Evolutionary conservation across 2,888 invertebrate genomes (phyloP), one percentile per base, ranked within the genome.

Genomic region (Cataglyphis altisquamis): DNA sequence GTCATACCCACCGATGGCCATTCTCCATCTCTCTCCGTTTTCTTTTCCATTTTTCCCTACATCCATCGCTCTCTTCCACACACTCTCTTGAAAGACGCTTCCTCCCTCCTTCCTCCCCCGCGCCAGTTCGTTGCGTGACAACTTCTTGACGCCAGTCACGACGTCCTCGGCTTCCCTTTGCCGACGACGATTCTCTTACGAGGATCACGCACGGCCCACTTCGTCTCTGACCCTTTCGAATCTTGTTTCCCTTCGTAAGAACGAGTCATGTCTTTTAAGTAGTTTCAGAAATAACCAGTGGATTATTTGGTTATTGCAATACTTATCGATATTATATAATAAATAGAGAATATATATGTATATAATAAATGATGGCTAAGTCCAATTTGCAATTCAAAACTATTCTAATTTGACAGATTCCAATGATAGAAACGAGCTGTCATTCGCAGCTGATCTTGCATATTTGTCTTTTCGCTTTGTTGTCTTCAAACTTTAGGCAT

Each of bases 111-210:
- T 21, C 3, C 21, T 48, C 64, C n/a, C 6, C 52, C 32, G 70
- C 68, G n/a, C 8, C 52, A 52, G 21, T 63, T 45, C 70, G 78
- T 80, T 72, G 70, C 60, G 60, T 62, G 70, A 80, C 72, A 70
- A 80, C 78, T 80, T 80, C 70, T 70, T 80, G 70, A 80, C 72
- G 78, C 70, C 45, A 80, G 78, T 80, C 78, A 80, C 78, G 78
- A 80, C 78, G 70, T 70, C 25, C 45, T 57, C 77, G 55, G 67
- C 41, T 62, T 52, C 21, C 45, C 36, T 45, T 70, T 70, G 41
- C 78, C 18, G 60, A 45, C 41, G 77, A 67, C 77, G 60, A 78
- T 70, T 78, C 45, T 70, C 70, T 78, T 78, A 78, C 70, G 78
- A 78, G 78, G 32, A 70, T 78, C 78, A 78, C 78, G 60, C 78